Evolutionary conservation across 2,113 vertebrate species (phyloP).

Genomic region (Corapipo altera): DNA sequence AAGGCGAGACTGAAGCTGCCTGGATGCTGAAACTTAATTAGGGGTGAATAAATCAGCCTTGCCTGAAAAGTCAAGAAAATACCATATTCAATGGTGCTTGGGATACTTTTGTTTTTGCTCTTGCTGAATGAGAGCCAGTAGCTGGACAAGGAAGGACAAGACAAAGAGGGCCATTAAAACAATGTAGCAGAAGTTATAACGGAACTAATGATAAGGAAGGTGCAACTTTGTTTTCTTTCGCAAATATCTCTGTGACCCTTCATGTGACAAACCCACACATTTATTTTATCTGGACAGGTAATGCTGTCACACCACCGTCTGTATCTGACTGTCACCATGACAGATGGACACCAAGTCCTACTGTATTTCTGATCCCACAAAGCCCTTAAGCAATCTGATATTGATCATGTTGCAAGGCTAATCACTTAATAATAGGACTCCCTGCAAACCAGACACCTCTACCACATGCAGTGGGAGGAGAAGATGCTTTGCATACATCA

Average conservation of each 20-base stretch:
- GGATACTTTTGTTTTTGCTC: background rate
- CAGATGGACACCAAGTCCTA: conserved; percentile 1
- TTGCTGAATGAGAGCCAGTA: background rate
- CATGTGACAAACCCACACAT: background rate
- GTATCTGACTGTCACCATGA: background rate
- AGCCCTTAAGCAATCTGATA: conserved; percentile 67
- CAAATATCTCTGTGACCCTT: background rate
- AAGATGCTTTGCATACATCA: conserved; percentile 78
- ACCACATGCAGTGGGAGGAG: conserved; percentile 51
- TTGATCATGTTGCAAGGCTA: conserved; percentile 60
- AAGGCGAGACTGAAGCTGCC: background rate
- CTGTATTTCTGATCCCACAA: conserved; percentile 20
- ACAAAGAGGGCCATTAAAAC: background rate
- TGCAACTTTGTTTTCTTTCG: background rate
- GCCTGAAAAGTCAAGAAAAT: conserved; percentile 32
- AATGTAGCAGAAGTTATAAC: background rate
- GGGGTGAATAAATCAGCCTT: background rate
- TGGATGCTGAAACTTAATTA: conserved; percentile 1
- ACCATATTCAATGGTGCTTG: background rate
- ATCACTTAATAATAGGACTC: conserved; percentile 74
- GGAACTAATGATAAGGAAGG: background rate
- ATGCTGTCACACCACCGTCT: background rate
- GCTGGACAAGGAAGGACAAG: background rate
- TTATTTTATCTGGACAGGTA: conserved; percentile 2
- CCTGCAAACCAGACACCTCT: conserved; percentile 64